Percentiles rank a stretch among this genome's conserved stretches.
Evolutionary conservation across 2,888 invertebrate species (phyloP).

Genomic region (Atrina japonica): DNA sequence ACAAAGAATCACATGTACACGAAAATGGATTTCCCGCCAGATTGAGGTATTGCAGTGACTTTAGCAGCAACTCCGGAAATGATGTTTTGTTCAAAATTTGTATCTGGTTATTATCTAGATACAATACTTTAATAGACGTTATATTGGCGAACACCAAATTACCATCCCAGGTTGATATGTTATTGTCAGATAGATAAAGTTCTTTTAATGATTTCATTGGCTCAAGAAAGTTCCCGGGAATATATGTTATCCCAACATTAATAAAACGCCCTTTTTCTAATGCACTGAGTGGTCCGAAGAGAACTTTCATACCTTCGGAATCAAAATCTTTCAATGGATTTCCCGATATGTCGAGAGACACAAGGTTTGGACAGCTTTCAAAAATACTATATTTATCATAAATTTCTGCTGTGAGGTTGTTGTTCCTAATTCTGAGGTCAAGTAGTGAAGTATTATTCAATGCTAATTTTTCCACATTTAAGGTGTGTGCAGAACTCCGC

Average conservation of each 20-base stretch:
- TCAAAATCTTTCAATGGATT: not conserved
- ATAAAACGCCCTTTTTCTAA: not conserved
- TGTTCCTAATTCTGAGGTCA: not conserved
- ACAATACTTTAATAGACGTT: not conserved
- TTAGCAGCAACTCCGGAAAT: constrained; percentile 22
- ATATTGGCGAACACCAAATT: not conserved
- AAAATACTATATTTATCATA: not conserved
- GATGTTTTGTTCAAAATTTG: constrained; percentile 7
- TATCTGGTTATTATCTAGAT: constrained; percentile 12
- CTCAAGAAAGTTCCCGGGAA: constrained; percentile 3
- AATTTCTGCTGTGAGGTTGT: not conserved
- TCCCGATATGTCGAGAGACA: not conserved
- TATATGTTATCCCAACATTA: not conserved
- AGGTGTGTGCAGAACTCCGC: not conserved
- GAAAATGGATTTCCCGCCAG: constrained; percentile 84
- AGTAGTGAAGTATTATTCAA: constrained; percentile 20
- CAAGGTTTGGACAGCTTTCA: not conserved
- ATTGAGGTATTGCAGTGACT: constrained; percentile 79
- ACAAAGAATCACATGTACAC: constrained; percentile 83
- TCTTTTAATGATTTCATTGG: not conserved
- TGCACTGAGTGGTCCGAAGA: not conserved
- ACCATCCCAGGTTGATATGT: not conserved
- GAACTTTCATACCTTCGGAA: not conserved
- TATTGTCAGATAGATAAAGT: not conserved
- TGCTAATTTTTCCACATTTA: not conserved